These are phyloP conservation scores for Tetragonula carbonaria DNA, from an alignment of 2,888 invertebrate species.

Conservation along the genomic window DNA sequence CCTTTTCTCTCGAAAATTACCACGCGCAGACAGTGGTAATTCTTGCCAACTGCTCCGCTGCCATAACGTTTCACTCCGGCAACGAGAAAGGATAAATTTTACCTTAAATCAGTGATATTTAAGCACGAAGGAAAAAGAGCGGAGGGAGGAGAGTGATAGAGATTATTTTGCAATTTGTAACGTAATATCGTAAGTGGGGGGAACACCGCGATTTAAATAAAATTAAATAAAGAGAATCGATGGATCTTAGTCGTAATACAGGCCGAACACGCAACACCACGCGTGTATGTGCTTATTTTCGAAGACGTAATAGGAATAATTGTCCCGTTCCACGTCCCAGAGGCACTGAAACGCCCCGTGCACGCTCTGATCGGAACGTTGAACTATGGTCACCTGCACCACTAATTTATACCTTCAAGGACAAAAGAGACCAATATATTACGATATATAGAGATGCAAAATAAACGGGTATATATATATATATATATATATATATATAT, in stretches of 20 bases:
- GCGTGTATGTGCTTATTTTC: conserved; percentile 70
- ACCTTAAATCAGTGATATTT: neutral
- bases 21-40: no score
- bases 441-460: neutral
- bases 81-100: conserved; percentile 1
- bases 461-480: no score
- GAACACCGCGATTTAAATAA: neutral
- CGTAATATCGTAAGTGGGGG: neutral
- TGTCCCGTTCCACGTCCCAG: conserved; percentile 71
- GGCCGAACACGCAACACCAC: conserved; percentile 65
- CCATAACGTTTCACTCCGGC: neutral
- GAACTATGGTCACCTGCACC: conserved; percentile 67
- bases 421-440: neutral
- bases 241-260: conserved; percentile 65
- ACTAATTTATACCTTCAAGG: conserved; percentile 67
- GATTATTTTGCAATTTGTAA: conserved; percentile 13
- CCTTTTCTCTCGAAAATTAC: no score
- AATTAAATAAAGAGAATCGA: neutral
- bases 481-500: no score
- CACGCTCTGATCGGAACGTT: conserved; percentile 68
- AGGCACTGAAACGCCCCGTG: conserved; percentile 65
- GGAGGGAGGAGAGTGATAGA: no score
- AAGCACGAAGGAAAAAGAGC: neutral
- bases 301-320: conserved; percentile 71
- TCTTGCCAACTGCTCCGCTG: neutral